Percentiles rank a stretch among this genome's conserved stretches.
phyloP scores from a whole-genome alignment of 2,888 invertebrate species.

The Acronicta leporina region DNA sequence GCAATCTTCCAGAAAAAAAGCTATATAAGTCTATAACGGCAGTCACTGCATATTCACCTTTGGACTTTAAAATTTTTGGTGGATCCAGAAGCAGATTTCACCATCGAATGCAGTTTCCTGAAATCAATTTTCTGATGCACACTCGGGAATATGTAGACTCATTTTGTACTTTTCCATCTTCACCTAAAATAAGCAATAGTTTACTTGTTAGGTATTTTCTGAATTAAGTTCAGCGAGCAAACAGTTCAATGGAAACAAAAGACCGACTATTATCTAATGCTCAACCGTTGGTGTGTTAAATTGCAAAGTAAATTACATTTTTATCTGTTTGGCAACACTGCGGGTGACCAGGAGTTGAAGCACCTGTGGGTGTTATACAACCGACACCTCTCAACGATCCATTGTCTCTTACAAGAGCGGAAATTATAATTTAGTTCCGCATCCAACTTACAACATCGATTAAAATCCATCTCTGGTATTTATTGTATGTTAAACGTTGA shows the following conservation, averaged over 20 bases:
- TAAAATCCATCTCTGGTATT: conserved; percentile 48
- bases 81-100: no score
- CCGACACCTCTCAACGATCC: conserved; percentile 62
- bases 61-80: no score
- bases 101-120: no score
- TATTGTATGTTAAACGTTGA: conserved; percentile 59
- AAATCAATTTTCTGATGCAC: no score
- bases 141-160: no score
- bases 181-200: neutral
- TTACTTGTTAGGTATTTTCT: neutral
- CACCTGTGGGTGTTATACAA: conserved; percentile 60
- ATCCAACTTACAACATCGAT: conserved; percentile 64
- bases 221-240: conserved; percentile 3
- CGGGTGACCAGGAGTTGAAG: conserved; percentile 37
- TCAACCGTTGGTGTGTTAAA: conserved; percentile 55
- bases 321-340: conserved; percentile 55
- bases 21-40: no score
- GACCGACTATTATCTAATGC: conserved; percentile 50
- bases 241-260: conserved; percentile 30
- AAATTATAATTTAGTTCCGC: conserved; percentile 76
- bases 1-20: no score
- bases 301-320: conserved; percentile 58
- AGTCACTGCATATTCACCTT: no score
- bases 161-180: neutral
- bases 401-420: conserved; percentile 69